Evolutionary conservation across 2,888 invertebrate genomes (phyloP).

Genomic region (Thera britannica): DNA sequence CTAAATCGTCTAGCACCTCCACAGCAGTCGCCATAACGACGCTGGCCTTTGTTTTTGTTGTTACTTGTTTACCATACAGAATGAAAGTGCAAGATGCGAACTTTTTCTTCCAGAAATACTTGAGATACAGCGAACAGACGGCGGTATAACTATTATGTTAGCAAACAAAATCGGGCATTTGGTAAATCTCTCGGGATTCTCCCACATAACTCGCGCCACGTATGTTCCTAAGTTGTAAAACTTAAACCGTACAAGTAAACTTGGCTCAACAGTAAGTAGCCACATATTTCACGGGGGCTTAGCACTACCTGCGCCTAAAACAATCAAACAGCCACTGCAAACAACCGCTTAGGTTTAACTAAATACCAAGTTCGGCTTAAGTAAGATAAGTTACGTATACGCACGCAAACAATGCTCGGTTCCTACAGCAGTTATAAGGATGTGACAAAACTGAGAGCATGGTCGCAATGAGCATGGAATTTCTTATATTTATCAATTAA

Average conservation of each 20-base stretch:
- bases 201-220: constrained; percentile 23
- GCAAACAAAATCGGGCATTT: constrained; percentile 6
- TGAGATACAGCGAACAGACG: too few species aligned
- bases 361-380: constrained; percentile 79
- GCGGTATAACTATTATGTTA: not conserved
- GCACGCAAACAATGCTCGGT: constrained; percentile 43
- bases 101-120: too few species aligned
- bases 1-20: too few species aligned
- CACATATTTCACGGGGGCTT: constrained; percentile 80
- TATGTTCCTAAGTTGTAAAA: constrained; percentile 71
- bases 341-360: constrained; percentile 75
- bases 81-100: too few species aligned
- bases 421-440: constrained; percentile 21
- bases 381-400: constrained; percentile 71
- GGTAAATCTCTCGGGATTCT: constrained; percentile 24
- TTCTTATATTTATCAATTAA: not conserved
- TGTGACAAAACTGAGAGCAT: not conserved
- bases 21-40: too few species aligned
- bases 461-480: too few species aligned
- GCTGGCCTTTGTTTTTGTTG: too few species aligned
- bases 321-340: constrained; percentile 77
- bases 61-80: too few species aligned
- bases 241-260: constrained; percentile 70
- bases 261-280: constrained; percentile 77
- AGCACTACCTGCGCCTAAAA: constrained; percentile 79